phyloP scores from a whole-genome alignment of 2,888 invertebrate genomes.

The Acronicta leporina region DNA sequence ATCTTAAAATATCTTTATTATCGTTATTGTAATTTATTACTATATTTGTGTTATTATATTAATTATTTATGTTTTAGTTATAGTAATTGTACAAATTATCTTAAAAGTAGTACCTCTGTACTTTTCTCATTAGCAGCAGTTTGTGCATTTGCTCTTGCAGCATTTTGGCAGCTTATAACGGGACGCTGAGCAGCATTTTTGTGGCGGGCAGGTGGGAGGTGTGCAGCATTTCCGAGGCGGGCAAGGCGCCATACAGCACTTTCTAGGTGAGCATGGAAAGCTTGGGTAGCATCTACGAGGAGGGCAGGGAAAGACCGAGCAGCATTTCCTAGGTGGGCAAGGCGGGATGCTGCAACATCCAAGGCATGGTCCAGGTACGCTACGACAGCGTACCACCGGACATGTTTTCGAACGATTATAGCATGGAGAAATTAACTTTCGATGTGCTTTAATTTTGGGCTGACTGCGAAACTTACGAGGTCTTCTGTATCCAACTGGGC shows the following conservation, averaged over 20 bases:
- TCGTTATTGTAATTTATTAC: conserved; percentile 19
- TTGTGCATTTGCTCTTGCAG: conserved; percentile 59
- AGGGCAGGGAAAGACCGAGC: conserved; percentile 60
- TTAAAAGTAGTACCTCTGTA: conserved; percentile 8
- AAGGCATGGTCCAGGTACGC: conserved; percentile 70
- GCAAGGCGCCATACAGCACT: conserved; percentile 55
- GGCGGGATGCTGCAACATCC: conserved; percentile 54
- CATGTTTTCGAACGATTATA: conserved; percentile 71
- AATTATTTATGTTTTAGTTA: too few species aligned
- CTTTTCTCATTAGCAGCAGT: conserved; percentile 49
- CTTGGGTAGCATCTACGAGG: conserved; percentile 65
- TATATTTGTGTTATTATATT: too few species aligned
- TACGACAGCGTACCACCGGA: conserved; percentile 74
- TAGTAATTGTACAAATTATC: conserved; percentile 20
- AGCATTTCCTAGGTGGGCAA: conserved; percentile 67
- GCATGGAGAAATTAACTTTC: conserved; percentile 77
- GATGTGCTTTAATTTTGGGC: conserved; percentile 72
- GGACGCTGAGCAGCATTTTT: conserved; percentile 38
- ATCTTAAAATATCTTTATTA: conserved; percentile 30
- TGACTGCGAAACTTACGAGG: conserved; percentile 69
- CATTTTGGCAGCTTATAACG: conserved; percentile 45
- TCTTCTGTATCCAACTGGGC: conserved; percentile 72
- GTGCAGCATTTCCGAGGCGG: conserved; percentile 64
- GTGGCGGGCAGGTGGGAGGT: conserved; percentile 19
- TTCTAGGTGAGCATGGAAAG: conserved; percentile 57